Conservation (phyloP, 2,888 invertebrate genomes). For the Diloba caeruleocephala region DNA sequence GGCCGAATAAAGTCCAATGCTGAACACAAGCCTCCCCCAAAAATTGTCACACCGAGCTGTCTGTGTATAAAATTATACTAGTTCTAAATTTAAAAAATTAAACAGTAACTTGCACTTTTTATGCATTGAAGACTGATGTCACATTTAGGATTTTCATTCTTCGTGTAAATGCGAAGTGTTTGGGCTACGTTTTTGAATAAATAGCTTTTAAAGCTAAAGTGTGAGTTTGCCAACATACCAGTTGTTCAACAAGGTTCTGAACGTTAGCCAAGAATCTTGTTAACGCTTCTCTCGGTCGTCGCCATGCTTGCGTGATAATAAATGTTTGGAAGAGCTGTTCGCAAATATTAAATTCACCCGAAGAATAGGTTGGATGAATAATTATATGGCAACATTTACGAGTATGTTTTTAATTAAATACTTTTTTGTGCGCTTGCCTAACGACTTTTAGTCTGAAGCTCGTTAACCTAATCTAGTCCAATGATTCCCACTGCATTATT, state of each 20-base stretch:
- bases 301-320: slow-evolving; percentile 33
- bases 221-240: slow-evolving; percentile 32
- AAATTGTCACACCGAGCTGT: too few relatives aligned
- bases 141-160: slow-evolving; percentile 7
- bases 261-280: slow-evolving; percentile 46
- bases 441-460: too few relatives aligned
- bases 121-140: slow-evolving; percentile 5
- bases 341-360: slow-evolving; percentile 22
- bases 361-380: too few relatives aligned
- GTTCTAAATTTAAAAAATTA: slow-evolving; percentile 13
- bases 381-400: too few relatives aligned
- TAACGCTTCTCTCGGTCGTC: slow-evolving; percentile 15
- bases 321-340: slow-evolving; percentile 46
- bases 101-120: slow-evolving; percentile 18
- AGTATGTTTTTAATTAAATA: too few relatives aligned
- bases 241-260: slow-evolving; percentile 39
- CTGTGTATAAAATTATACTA: neutral
- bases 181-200: slow-evolving; percentile 2
- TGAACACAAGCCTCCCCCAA: too few relatives aligned
- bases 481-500: too few relatives aligned
- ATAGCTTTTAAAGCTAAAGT: slow-evolving; percentile 10
- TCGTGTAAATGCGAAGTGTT: slow-evolving; percentile 7
- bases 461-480: too few relatives aligned
- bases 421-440: too few relatives aligned
- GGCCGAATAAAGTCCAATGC: too few relatives aligned